Percentiles rank a stretch among this genome's conserved stretches.
Conservation (phyloP, 2,797 vertebrate genomes). For the Prionace glauca region DNA sequence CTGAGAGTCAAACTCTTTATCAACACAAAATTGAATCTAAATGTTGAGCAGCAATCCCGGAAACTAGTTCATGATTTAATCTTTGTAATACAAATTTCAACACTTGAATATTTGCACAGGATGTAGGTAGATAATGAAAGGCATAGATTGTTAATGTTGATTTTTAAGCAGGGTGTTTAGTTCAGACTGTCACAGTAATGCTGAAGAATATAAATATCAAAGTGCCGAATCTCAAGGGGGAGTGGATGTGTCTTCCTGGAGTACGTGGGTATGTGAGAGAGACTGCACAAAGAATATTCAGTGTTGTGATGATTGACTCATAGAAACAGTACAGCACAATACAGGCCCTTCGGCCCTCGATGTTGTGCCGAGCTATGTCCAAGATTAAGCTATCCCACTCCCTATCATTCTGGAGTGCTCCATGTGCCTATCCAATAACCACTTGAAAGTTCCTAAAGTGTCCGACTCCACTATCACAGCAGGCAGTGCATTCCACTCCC, state of each 20-base stretch:
- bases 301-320: neutral
- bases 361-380: too few species aligned
- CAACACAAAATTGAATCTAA: neutral
- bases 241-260: neutral
- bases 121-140: neutral
- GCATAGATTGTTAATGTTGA: neutral
- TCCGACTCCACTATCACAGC: too few species aligned
- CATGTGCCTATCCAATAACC: too few species aligned
- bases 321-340: too few species aligned
- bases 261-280: neutral
- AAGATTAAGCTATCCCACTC: too few species aligned
- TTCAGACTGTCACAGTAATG: neutral
- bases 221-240: neutral
- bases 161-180: neutral
- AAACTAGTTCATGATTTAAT: neutral
- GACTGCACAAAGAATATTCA: neutral
- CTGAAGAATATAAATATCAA: neutral
- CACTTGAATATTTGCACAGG: neutral
- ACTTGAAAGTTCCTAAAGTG: too few species aligned
- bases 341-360: too few species aligned
- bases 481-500: too few species aligned
- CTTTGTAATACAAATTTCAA: slow-evolving; percentile 11
- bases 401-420: too few species aligned
- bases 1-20: neutral
- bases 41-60: neutral